Conservation (phyloP, 2,888 invertebrate species). For the Rosalia funebris region DNA sequence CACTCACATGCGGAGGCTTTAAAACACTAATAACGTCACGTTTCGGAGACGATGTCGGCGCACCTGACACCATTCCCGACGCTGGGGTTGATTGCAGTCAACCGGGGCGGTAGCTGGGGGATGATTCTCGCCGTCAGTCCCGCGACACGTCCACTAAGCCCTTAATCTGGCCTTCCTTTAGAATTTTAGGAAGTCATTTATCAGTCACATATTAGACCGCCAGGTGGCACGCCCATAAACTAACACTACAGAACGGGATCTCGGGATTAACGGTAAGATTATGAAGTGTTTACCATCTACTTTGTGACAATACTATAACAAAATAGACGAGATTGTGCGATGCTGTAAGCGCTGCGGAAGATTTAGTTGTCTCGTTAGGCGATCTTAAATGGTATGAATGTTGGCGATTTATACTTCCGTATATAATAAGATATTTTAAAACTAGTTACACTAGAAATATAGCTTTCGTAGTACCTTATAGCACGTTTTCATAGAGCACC, state of each 20-base stretch:
- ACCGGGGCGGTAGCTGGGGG: slow-evolving; percentile 40
- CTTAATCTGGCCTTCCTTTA: slow-evolving; percentile 63
- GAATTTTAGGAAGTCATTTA: slow-evolving; percentile 65
- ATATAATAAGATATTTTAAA: too few relatives aligned
- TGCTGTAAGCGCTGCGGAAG: too few relatives aligned
- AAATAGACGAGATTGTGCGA: slow-evolving; percentile 25
- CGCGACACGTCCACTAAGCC: slow-evolving; percentile 62
- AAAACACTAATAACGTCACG: slow-evolving; percentile 59
- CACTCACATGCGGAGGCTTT: slow-evolving; percentile 51
- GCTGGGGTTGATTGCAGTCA: slow-evolving; percentile 44
- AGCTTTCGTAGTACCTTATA: too few relatives aligned
- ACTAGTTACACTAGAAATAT: too few relatives aligned
- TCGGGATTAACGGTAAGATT: slow-evolving; percentile 52
- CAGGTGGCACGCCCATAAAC: slow-evolving; percentile 62
- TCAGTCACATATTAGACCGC: slow-evolving; percentile 61
- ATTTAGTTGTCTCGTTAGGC: too few relatives aligned
- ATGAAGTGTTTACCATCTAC: slow-evolving; percentile 48
- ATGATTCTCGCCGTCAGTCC: slow-evolving; percentile 58
- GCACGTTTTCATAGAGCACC: too few relatives aligned
- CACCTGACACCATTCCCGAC: slow-evolving; percentile 55
- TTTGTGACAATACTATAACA: slow-evolving; percentile 36
- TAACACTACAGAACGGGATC: slow-evolving; percentile 54
- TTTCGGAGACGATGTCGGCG: slow-evolving; percentile 52
- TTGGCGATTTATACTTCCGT: too few relatives aligned
- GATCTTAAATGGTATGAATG: too few relatives aligned